Percentiles rank a stretch among this genome's conserved stretches.
Conservation (phyloP, 2,797 vertebrate species). For the Buphagus erythrorhynchus region DNA sequence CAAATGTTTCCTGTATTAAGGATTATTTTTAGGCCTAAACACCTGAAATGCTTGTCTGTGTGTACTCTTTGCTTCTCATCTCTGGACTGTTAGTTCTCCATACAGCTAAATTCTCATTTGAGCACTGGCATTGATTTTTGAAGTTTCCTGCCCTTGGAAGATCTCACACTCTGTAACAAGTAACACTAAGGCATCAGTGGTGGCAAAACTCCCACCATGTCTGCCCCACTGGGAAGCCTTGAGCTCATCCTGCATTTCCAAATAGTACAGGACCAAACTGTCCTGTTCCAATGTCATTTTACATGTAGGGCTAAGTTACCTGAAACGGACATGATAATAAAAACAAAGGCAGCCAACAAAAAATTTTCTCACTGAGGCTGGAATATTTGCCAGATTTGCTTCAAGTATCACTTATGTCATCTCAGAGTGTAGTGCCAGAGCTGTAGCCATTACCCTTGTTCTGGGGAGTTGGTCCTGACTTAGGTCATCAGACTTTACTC, state of each 20-base stretch:
- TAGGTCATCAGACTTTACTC: background rate
- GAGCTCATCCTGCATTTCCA: background rate
- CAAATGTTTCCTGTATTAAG: background rate
- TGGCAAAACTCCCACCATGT: accelerated
- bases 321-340: no score
- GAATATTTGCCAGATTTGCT: conserved; percentile 9
- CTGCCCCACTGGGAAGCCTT: background rate
- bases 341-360: background rate
- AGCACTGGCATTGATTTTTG: background rate
- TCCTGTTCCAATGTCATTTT: background rate
- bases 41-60: background rate
- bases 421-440: background rate
- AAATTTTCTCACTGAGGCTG: background rate
- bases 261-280: accelerated
- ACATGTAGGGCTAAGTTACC: background rate
- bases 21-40: background rate
- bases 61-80: background rate
- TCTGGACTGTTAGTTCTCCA: background rate
- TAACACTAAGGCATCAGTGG: no score
- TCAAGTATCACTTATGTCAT: background rate
- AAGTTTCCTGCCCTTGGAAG: background rate
- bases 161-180: background rate
- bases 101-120: background rate
- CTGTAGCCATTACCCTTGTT: background rate
- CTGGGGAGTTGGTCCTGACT: background rate